Conservation (phyloP, 2,888 invertebrate genomes). For the Cheilosia soror region DNA sequence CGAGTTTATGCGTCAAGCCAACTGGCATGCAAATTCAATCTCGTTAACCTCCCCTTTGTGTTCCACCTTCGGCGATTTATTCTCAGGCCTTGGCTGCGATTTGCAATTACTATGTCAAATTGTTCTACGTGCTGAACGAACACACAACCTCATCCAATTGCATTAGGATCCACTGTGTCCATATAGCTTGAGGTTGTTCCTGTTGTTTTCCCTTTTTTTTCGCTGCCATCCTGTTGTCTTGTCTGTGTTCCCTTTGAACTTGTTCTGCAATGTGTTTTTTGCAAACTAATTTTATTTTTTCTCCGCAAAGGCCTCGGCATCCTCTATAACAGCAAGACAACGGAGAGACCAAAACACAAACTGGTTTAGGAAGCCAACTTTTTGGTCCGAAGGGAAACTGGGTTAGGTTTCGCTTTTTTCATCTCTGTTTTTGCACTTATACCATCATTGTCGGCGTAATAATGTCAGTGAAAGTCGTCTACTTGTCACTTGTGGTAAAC, state of each 20-base stretch:
- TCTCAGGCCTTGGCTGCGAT: no score
- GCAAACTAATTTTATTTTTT: not conserved
- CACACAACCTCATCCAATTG: not conserved
- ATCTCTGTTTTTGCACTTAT: constrained; percentile 4
- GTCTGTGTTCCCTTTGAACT: constrained; percentile 39
- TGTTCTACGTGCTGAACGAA: no score
- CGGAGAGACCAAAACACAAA: constrained; percentile 37
- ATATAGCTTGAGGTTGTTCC: not conserved
- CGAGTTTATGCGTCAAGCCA: no score
- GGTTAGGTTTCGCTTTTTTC: constrained; percentile 62
- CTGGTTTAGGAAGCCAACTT: constrained; percentile 51
- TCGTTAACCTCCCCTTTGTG: no score
- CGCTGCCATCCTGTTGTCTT: constrained; percentile 30
- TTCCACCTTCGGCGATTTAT: no score
- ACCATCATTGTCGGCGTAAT: constrained; percentile 53
- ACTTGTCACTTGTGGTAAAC: constrained; percentile 62
- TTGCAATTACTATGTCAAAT: no score
- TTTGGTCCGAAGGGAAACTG: constrained; percentile 70
- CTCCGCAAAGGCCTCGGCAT: constrained; percentile 20
- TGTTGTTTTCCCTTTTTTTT: constrained; percentile 18
- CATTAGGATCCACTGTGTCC: constrained; percentile 1
- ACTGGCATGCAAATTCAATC: no score
- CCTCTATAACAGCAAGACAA: not conserved
- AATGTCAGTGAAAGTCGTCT: constrained; percentile 72
- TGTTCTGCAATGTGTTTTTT: constrained; percentile 13